Evolutionary conservation across 2,888 invertebrate species (phyloP).

Genomic region (Erebia ligea): DNA sequence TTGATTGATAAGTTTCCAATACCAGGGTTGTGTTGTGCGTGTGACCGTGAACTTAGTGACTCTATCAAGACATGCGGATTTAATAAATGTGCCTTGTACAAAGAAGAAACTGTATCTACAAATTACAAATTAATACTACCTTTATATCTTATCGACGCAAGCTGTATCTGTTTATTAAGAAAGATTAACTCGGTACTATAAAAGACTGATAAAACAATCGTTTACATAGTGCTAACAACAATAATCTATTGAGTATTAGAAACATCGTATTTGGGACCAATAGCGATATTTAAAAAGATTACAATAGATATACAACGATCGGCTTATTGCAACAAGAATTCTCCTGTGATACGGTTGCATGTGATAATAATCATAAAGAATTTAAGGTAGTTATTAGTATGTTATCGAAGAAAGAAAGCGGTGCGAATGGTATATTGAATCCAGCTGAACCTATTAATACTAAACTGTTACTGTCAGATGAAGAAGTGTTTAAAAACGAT

Average conservation of each 20-base stretch:
- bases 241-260: constrained; percentile 19
- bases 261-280: constrained; percentile 31
- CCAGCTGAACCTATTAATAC: constrained; percentile 47
- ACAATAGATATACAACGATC: constrained; percentile 27
- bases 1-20: constrained; percentile 3
- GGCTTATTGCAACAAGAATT: constrained; percentile 27
- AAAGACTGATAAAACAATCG: constrained; percentile 34
- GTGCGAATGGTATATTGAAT: constrained; percentile 41
- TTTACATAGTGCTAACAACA: constrained; percentile 7
- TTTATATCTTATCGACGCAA: background rate
- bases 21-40: background rate
- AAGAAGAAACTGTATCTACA: background rate
- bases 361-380: constrained; percentile 26
- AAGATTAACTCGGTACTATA: constrained; percentile 7
- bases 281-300: constrained; percentile 26
- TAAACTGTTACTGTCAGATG: constrained; percentile 46
- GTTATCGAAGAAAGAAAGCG: constrained; percentile 42
- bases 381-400: constrained; percentile 23
- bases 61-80: background rate
- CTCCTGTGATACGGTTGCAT: constrained; percentile 26
- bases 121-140: constrained; percentile 13
- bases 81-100: constrained; percentile 7
- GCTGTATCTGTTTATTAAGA: background rate
- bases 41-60: constrained; percentile 5
- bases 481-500: constrained; percentile 46